Evolutionary conservation across 2,113 vertebrate species (phyloP), one percentile per base, ranked within the genome.

Genomic region (Fregata magnificens): DNA sequence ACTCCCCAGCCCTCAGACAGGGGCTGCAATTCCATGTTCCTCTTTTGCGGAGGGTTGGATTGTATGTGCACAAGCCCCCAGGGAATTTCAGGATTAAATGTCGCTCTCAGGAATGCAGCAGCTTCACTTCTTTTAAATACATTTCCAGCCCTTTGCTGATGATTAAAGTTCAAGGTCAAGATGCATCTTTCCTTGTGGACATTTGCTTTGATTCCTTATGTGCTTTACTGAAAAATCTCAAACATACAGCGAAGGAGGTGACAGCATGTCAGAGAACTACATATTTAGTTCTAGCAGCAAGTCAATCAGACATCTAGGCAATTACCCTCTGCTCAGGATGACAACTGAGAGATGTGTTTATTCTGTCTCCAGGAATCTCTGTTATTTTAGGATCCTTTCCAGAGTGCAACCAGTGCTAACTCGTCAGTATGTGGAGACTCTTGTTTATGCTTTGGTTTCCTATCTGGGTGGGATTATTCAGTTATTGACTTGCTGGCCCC

Each of bases 391-490:
- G 94, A 96, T 91, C 93, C 92, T 93, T 97, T 97, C 96, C 94
- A 97, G 88, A 82, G 91, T 76, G 94, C 96, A 96, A 93, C 93
- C 95, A 94, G 95, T 92, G 94, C 94, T 96, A 96, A 96, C 96
- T 95, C 74, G 86, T 93, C 95, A 96, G 90, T 94, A 98, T 95
- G 56, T 96, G 94, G 93, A 96, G 90, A 86, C 95, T 95, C 96
- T 92, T 95, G 95, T 96, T 92, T 97, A 95, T 91, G 85, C 94
- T 96, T 88, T 95, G 79, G 96, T 96, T 96, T 98, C 96, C 96
- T 95, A 94, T 96, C 95, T 97, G 96, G 93, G 88, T 91, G 96
- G 96, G 96, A 97, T 97, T 97, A 96, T 97, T 97, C 95, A 96
- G 69, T 97, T 98, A 96, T 93, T 92, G 95, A 95, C 96, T 97